Conservation (phyloP, 2,888 invertebrate genomes). For the Cosmia pyralina region DNA sequence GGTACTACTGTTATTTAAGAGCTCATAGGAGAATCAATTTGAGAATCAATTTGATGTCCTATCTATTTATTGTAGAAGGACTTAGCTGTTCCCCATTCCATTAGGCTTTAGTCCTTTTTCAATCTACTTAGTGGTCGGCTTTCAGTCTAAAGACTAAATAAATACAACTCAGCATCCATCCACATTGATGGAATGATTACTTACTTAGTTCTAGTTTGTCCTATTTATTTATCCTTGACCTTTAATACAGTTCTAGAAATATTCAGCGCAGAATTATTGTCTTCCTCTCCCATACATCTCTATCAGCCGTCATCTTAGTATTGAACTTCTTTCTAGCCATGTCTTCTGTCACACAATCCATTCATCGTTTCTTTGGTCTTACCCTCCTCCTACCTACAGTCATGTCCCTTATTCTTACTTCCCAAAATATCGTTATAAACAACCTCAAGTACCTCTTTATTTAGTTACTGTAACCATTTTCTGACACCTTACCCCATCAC, state of each 20-base stretch:
- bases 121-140: conserved; percentile 17
- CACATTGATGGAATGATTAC: conserved; percentile 28
- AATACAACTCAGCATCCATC: neutral
- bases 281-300: neutral
- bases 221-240: neutral
- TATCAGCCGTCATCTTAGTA: neutral
- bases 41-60: neutral
- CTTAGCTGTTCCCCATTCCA: conserved; percentile 1
- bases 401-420: neutral
- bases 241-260: too few species aligned
- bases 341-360: neutral
- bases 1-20: neutral
- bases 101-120: neutral
- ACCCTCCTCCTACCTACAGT: too few species aligned
- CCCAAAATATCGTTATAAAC: neutral
- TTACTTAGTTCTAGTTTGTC: neutral
- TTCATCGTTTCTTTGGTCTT: too few species aligned
- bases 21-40: neutral
- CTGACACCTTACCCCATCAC: conserved; percentile 22
- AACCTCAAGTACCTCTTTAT: neutral
- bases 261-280: neutral
- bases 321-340: too few species aligned
- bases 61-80: conserved; percentile 3
- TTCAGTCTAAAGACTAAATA: conserved; percentile 16
- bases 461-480: conserved; percentile 9